Evolutionary conservation across 2,888 invertebrate species (phyloP).

Genomic region (Nipponacmea schrenckii): DNA sequence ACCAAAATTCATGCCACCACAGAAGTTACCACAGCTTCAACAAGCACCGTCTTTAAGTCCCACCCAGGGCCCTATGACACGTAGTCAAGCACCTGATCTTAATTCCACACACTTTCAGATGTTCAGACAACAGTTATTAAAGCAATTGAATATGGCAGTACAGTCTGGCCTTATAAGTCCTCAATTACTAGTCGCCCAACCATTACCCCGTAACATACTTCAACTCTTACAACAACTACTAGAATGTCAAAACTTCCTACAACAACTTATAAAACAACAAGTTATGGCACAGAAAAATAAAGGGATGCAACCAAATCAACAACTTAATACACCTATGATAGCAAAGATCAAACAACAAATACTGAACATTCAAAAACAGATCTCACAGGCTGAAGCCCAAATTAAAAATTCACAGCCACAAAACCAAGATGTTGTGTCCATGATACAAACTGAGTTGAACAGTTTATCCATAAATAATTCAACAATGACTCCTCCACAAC

Average conservation of each 20-base stretch:
- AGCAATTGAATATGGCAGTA: conserved; percentile 66
- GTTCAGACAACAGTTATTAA: conserved; percentile 64
- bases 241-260: conserved; percentile 80
- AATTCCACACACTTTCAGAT: conserved; percentile 52
- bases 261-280: conserved; percentile 73
- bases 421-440: conserved; percentile 33
- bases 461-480: conserved; percentile 63
- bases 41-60: conserved; percentile 45
- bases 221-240: conserved; percentile 90
- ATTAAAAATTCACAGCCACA: conserved; percentile 68
- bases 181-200: conserved; percentile 83
- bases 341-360: conserved; percentile 95
- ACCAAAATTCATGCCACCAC: conserved; percentile 73
- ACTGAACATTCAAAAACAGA: conserved; percentile 80
- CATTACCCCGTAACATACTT: conserved; percentile 90
- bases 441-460: conserved; percentile 53
- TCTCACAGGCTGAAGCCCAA: conserved; percentile 81
- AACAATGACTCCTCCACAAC: conserved; percentile 27
- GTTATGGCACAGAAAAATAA: conserved; percentile 52
- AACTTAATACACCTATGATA: conserved; percentile 83
- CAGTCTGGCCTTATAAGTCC: conserved; percentile 65
- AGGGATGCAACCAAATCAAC: conserved; percentile 70
- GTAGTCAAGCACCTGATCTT: conserved; percentile 66
- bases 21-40: conserved; percentile 68
- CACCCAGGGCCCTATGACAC: conserved; percentile 42